Conservation (phyloP, 2,113 vertebrate species). For the Paralichthys olivaceus region DNA sequence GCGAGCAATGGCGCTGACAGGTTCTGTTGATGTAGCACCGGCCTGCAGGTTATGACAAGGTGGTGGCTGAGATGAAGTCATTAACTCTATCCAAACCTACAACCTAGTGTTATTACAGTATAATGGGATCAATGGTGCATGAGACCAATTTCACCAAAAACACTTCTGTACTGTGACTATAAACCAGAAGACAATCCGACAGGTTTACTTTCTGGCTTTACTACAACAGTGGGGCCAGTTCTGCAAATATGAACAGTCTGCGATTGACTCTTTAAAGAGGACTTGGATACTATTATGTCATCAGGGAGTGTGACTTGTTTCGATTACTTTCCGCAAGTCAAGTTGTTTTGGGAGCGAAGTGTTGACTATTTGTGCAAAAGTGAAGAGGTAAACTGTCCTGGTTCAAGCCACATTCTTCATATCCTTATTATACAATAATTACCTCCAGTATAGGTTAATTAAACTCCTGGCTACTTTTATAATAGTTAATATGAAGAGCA, state of each 20-base stretch:
- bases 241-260: background rate
- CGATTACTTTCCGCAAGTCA: too few species aligned
- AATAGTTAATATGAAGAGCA: too few species aligned
- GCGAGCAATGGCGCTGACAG: constrained; percentile 6
- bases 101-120: background rate
- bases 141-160: background rate
- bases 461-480: too few species aligned
- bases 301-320: too few species aligned
- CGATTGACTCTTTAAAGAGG: too few species aligned
- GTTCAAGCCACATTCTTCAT: too few species aligned
- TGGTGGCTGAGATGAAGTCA: constrained; percentile 1
- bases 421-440: too few species aligned
- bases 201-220: background rate
- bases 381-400: too few species aligned
- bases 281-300: too few species aligned
- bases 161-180: background rate
- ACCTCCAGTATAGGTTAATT: too few species aligned
- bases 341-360: too few species aligned
- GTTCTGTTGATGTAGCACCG: constrained; percentile 29
- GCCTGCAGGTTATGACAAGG: constrained; percentile 15
- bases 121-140: background rate
- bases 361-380: too few species aligned
- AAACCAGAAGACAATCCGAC: background rate
- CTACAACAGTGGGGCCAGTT: background rate
- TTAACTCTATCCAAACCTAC: constrained; percentile 2